A percentile compares a stretch with the other conserved stretches of the same genome.
Conservation (phyloP, 2,888 invertebrate species). For the Clunio marinus region DNA sequence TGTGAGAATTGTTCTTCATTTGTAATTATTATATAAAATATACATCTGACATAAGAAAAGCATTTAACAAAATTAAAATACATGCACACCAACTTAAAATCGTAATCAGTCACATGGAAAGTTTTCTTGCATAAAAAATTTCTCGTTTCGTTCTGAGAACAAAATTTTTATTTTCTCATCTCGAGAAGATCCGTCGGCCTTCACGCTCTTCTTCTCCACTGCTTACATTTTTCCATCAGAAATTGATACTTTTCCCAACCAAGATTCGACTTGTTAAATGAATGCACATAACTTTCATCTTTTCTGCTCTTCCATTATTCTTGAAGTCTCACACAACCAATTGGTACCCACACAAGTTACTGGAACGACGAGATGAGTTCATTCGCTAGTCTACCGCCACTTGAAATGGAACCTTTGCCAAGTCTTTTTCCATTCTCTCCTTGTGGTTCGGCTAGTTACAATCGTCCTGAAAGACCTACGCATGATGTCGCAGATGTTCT, state of each 20-base stretch:
- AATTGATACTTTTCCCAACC: conserved; percentile 9
- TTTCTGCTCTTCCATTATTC: no score
- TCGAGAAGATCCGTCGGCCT: conserved; percentile 31
- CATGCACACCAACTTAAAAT: background rate
- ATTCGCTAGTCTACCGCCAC: conserved; percentile 69
- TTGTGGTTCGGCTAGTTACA: conserved; percentile 48
- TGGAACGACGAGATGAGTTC: conserved; percentile 81
- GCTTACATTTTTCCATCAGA: conserved; percentile 7
- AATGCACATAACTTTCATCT: conserved; percentile 8
- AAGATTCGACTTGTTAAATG: background rate
- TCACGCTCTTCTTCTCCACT: conserved; percentile 17
- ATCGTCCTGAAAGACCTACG: conserved; percentile 56
- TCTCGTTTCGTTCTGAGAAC: conserved; percentile 21
- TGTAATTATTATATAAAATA: no score
- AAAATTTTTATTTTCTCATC: conserved; percentile 26
- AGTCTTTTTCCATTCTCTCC: conserved; percentile 84
- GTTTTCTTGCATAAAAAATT: background rate
- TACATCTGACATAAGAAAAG: no score
- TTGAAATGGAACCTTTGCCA: conserved; percentile 83
- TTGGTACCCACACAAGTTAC: conserved; percentile 47
- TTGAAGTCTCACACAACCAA: conserved; percentile 36
- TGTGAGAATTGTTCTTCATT: background rate
- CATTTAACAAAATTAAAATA: no score
- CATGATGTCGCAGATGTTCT: conserved; percentile 84
- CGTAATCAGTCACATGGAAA: conserved; percentile 27